phyloP scores from a whole-genome alignment of 2,797 vertebrate genomes.

The Lagorchestes hirsutus region DNA sequence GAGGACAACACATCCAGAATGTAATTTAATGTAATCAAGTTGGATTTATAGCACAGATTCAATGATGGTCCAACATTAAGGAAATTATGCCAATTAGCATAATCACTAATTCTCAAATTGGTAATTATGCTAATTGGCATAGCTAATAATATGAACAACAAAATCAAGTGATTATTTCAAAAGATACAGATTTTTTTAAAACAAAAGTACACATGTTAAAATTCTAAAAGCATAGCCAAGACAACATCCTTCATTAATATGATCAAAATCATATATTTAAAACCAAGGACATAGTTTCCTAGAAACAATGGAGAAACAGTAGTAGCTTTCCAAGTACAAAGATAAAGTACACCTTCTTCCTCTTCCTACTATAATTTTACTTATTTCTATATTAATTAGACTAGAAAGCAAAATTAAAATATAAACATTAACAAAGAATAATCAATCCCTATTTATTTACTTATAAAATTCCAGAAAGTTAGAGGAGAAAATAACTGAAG shows the following conservation, averaged over 20 bases:
- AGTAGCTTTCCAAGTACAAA: not conserved
- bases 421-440: not conserved
- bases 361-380: not conserved
- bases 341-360: not conserved
- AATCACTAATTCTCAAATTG: not conserved
- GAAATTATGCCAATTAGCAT: not conserved
- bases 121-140: not conserved
- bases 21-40: not conserved
- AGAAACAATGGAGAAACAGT: not conserved
- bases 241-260: not conserved
- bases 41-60: not conserved
- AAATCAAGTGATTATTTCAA: not conserved
- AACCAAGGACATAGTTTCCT: not conserved
- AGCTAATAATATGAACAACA: not conserved
- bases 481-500: not conserved
- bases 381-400: not conserved
- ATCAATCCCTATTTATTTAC: not conserved
- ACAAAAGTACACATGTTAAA: not conserved
- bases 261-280: not conserved
- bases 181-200: not conserved
- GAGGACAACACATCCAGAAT: not conserved
- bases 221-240: not conserved
- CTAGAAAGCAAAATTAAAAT: not conserved
- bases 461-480: not conserved
- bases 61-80: not conserved